phyloP scores from a whole-genome alignment of 53 echinoderm and acorn worm species.

The Holothuria scabra region DNA sequence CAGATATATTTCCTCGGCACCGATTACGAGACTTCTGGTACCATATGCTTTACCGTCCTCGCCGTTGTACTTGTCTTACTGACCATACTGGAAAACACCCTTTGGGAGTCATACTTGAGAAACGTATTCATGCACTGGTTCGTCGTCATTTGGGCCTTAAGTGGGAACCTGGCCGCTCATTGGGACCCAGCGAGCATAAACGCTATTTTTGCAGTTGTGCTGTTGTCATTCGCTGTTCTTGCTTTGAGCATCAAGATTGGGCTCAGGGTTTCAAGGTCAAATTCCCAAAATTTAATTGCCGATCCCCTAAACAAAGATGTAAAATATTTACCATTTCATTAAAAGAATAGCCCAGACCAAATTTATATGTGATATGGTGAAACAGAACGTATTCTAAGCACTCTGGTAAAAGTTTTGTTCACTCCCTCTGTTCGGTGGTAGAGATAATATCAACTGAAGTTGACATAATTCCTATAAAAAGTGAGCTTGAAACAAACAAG shows the following conservation, averaged over 20 bases:
- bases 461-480: too few species aligned
- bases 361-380: too few species aligned
- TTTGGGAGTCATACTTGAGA: background rate
- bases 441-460: too few species aligned
- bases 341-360: too few species aligned
- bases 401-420: too few species aligned
- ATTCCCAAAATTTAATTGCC: too few species aligned
- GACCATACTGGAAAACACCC: slow-evolving; percentile 6
- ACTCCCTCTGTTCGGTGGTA: too few species aligned
- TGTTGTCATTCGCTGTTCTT: background rate
- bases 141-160: slow-evolving; percentile 23
- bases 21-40: slow-evolving; percentile 5
- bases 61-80: slow-evolving; percentile 11
- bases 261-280: background rate
- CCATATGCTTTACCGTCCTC: slow-evolving; percentile 27
- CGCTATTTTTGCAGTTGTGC: slow-evolving; percentile 20
- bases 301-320: too few species aligned
- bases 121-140: slow-evolving; percentile 21
- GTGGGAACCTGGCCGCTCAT: slow-evolving; percentile 9
- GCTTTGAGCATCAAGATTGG: background rate
- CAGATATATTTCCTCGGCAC: slow-evolving; percentile 11
- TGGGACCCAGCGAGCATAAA: slow-evolving; percentile 10
- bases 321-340: too few species aligned
- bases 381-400: too few species aligned
- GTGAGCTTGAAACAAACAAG: too few species aligned